Conservation (phyloP, 1,140 invertebrate genomes). For the Calosoma granatense region DNA sequence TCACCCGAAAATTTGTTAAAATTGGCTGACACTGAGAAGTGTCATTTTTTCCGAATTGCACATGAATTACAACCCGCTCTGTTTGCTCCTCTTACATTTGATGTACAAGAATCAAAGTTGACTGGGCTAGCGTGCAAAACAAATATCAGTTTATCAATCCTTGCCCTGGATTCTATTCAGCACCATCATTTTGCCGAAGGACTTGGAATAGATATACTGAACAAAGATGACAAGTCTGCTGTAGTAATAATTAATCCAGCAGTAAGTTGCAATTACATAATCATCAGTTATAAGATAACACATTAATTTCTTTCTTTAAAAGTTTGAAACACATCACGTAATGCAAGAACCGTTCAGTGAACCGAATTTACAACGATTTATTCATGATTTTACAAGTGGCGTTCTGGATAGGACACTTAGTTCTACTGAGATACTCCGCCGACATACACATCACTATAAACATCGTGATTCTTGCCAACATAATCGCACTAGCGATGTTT, state of each 20-base stretch:
- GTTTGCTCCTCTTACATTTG: conserved; percentile 14
- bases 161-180: conserved; percentile 58
- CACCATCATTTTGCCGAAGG: conserved; percentile 62
- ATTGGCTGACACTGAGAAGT: conserved; percentile 29
- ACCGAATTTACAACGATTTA: conserved; percentile 47
- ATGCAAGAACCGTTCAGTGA: conserved; percentile 47
- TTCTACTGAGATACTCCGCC: conserved; percentile 34
- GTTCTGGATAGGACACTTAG: conserved; percentile 38
- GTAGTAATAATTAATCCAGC: conserved; percentile 61
- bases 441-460: conserved; percentile 30
- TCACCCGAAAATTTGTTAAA: conserved; percentile 41
- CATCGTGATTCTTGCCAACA: conserved; percentile 15
- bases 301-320: conserved; percentile 29
- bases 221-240: conserved; percentile 49
- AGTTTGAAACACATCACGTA: conserved; percentile 59
- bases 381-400: conserved; percentile 52
- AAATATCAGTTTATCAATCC: conserved; percentile 56
- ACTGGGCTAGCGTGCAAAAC: conserved; percentile 42
- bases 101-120: conserved; percentile 14
- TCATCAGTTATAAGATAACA: background rate
- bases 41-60: conserved; percentile 36
- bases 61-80: conserved; percentile 29
- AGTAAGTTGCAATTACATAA: conserved; percentile 37
- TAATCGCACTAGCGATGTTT: conserved; percentile 26
- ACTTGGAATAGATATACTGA: conserved; percentile 55